Evolutionary conservation across 1,140 invertebrate species (phyloP).

Genomic region (Nasonia giraulti): DNA sequence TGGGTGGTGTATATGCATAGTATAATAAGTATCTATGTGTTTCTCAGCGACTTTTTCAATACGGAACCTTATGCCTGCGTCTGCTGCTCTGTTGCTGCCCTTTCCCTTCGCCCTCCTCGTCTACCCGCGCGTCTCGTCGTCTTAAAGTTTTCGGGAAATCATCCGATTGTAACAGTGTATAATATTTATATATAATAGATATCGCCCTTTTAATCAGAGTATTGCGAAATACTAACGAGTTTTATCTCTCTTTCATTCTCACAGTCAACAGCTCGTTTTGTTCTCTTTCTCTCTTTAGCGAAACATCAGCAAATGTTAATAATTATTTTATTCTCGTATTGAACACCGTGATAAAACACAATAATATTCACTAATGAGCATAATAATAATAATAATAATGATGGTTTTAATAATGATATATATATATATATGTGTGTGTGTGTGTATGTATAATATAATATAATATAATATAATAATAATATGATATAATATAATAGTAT

Average conservation of each 20-base stretch:
- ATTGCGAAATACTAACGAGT: conserved; percentile 66
- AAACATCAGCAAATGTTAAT: conserved; percentile 22
- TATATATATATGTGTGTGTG: too few species aligned
- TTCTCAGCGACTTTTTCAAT: conserved; percentile 46
- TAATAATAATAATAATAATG: conserved; percentile 54
- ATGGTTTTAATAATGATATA: conserved; percentile 59
- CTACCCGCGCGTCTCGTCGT: conserved; percentile 19
- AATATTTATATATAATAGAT: conserved; percentile 35
- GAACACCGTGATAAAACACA: conserved; percentile 46
- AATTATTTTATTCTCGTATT: conserved; percentile 19
- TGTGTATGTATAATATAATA: conserved; percentile 54
- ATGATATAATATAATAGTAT: conserved; percentile 43
- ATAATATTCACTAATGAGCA: conserved; percentile 58
- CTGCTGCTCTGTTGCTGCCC: conserved; percentile 16
- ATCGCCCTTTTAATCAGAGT: conserved; percentile 60
- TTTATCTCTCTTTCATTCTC: conserved; percentile 52
- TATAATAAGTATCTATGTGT: conserved; percentile 41
- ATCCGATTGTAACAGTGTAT: conserved; percentile 52
- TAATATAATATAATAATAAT: conserved; percentile 56
- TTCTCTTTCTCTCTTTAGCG: conserved; percentile 44
- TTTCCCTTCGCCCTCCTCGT: neutral
- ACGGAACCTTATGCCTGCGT: neutral
- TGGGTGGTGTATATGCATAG: neutral
- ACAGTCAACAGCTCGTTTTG: conserved; percentile 42
- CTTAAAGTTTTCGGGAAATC: conserved; percentile 42